Evolutionary conservation across 2,797 vertebrate genomes (phyloP), one percentile per base, ranked within the genome.

Genomic region (Manis crassicaudata): DNA sequence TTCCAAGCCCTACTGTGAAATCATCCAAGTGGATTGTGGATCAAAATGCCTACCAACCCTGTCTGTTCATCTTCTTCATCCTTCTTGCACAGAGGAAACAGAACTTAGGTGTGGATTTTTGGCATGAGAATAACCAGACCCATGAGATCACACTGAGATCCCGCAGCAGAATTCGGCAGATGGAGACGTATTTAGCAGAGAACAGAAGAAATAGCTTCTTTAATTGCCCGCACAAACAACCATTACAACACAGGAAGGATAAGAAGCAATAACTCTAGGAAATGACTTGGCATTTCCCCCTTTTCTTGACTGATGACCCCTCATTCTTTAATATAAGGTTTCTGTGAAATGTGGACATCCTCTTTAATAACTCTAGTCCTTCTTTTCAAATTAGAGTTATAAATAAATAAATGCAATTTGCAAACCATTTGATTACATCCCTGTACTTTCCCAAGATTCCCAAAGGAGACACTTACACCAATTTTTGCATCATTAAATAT

Each of bases 401-500:
- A 94, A 97, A 94, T 96, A 98, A 96, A 50, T 96, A 92, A 96
- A 81, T 60, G 76, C 68, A 95, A 95, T 96, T 95, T 92, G 76
- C 54, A 86, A 97, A 92, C 63, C 93, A 90, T 94, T 94, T 97
- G 94, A 97, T 96, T 96, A 96, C 77, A 58, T 83, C 52, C 92
- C 68, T 96, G 63, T 86, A 82, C 93, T 96, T 96, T 90, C 85
- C 81, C 73, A 85, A 94, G 68, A 88, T 94, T 94, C 90, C 94
- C 92, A 90, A 73, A 90, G 77, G 93, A 96, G 90, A 88, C 91
- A 94, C 95, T 96, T 96, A 95, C 7, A 96, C 88, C 95, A 93
- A 93, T 92, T 97, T 97, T 90, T 92, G 65, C 58, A 54, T 96
- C 95, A 96, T 96, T 96, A 96, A 96, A 96, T 96, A 97, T 97